phyloP scores from a whole-genome alignment of 2,888 invertebrate genomes.

The Hirtodrosophila trivittata region DNA sequence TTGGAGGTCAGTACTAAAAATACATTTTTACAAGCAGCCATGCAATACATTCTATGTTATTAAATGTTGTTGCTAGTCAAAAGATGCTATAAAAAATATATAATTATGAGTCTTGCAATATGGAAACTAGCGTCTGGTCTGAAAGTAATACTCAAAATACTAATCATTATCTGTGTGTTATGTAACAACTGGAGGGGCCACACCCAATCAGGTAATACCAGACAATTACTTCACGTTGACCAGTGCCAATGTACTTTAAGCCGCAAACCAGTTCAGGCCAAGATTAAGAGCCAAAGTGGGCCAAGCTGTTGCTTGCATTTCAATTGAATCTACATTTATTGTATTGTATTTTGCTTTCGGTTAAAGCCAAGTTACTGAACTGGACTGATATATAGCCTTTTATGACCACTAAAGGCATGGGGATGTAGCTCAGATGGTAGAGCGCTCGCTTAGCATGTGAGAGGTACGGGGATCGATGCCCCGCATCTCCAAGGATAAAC shows the following conservation, averaged over 20 bases:
- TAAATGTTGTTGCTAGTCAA: too few species aligned
- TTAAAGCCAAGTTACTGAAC: conserved; percentile 4
- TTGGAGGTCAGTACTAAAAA: too few species aligned
- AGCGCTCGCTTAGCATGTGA: conserved; percentile 84
- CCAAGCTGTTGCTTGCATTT: conserved; percentile 45
- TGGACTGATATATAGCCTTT: conserved; percentile 24
- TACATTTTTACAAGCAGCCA: too few species aligned
- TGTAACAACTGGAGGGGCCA: conserved; percentile 1
- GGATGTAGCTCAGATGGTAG: conserved; percentile 84
- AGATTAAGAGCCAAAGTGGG: conserved; percentile 27
- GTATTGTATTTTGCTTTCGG: conserved; percentile 31
- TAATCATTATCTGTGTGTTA: too few species aligned
- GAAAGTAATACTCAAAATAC: too few species aligned
- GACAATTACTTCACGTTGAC: not conserved
- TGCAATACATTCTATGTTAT: too few species aligned
- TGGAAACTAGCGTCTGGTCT: too few species aligned
- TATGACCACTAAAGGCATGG: conserved; percentile 43
- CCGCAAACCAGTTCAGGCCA: conserved; percentile 59
- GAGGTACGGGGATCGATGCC: conserved; percentile 84
- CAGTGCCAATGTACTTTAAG: conserved; percentile 21
- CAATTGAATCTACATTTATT: conserved; percentile 44
- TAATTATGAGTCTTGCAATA: too few species aligned
- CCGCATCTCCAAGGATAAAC: conserved; percentile 80
- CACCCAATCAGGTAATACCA: not conserved
- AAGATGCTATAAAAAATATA: too few species aligned